Evolutionary conservation across 2,797 vertebrate genomes (phyloP).

Genomic region (Sus cebifrons): DNA sequence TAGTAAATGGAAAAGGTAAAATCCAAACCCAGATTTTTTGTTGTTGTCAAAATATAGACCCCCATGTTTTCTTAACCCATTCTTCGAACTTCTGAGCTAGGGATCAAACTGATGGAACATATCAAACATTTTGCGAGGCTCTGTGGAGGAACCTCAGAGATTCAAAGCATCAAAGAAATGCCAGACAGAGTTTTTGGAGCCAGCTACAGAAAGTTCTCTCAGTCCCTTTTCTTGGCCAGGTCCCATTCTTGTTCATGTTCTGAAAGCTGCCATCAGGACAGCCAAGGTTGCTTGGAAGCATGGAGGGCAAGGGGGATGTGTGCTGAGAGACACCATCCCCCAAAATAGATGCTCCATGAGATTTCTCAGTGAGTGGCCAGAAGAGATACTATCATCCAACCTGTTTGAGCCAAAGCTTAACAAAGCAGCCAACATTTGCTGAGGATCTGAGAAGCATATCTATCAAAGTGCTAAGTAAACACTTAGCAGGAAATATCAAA

Average conservation of each 20-base stretch:
- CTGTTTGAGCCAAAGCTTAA: neutral
- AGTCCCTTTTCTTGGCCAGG: neutral
- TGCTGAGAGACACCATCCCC: neutral
- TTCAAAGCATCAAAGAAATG: neutral
- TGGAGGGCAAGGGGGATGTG: neutral
- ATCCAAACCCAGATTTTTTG: neutral
- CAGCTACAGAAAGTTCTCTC: neutral
- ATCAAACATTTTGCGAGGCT: neutral
- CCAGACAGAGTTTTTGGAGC: neutral
- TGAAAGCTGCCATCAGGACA: neutral
- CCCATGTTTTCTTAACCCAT: neutral
- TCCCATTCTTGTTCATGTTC: neutral
- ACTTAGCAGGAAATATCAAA: too few species aligned
- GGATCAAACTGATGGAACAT: neutral
- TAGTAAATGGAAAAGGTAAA: neutral
- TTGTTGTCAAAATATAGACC: neutral
- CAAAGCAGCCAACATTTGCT: neutral
- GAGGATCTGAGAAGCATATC: neutral
- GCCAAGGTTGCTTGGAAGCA: neutral
- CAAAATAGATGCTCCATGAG: neutral
- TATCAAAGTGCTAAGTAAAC: neutral
- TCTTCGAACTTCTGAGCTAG: neutral
- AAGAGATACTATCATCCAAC: neutral
- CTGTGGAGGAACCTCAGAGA: neutral
- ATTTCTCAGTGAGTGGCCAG: neutral